Percentiles rank a stretch among this genome's conserved stretches.
Evolutionary conservation across 2,888 invertebrate genomes (phyloP).

Genomic region (Dryocosmus kuriphilus): DNA sequence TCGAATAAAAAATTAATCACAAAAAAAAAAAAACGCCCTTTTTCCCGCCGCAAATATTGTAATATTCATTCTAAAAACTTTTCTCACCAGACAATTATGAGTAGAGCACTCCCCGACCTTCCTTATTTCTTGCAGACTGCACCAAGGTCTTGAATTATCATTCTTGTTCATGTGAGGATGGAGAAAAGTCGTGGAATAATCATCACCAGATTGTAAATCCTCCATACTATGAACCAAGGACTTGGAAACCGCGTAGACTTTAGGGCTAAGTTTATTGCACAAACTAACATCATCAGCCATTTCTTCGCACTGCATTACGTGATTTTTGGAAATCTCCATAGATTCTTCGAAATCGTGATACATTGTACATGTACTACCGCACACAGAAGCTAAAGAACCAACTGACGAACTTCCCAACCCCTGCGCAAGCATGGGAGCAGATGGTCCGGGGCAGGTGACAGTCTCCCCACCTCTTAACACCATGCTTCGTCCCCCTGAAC

Average conservation of each 20-base stretch:
- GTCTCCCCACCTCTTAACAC: slow-evolving; percentile 63
- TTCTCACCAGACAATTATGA: slow-evolving; percentile 69
- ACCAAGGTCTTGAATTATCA: slow-evolving; percentile 78
- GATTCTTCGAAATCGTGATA: slow-evolving; percentile 54
- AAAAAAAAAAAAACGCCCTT: no score
- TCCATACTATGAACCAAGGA: slow-evolving; percentile 71
- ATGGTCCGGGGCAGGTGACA: slow-evolving; percentile 71
- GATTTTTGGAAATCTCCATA: slow-evolving; percentile 51
- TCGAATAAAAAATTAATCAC: no score
- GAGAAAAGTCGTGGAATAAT: slow-evolving; percentile 52
- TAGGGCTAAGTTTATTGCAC: slow-evolving; percentile 82
- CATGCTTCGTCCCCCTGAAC: slow-evolving; percentile 58
- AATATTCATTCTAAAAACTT: slow-evolving; percentile 7
- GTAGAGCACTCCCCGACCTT: slow-evolving; percentile 68
- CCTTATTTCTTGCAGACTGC: slow-evolving; percentile 84
- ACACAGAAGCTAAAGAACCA: slow-evolving; percentile 37
- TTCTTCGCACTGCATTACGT: slow-evolving; percentile 35
- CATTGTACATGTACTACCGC: slow-evolving; percentile 26
- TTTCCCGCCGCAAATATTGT: no score
- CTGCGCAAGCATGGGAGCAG: slow-evolving; percentile 64
- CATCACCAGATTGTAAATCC: slow-evolving; percentile 67
- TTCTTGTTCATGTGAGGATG: slow-evolving; percentile 53
- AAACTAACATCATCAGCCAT: slow-evolving; percentile 42
- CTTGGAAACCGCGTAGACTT: slow-evolving; percentile 79
- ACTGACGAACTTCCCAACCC: slow-evolving; percentile 50